Evolutionary conservation across 2,797 vertebrate genomes (phyloP).

Genomic region (Emydoidea blandingii): DNA sequence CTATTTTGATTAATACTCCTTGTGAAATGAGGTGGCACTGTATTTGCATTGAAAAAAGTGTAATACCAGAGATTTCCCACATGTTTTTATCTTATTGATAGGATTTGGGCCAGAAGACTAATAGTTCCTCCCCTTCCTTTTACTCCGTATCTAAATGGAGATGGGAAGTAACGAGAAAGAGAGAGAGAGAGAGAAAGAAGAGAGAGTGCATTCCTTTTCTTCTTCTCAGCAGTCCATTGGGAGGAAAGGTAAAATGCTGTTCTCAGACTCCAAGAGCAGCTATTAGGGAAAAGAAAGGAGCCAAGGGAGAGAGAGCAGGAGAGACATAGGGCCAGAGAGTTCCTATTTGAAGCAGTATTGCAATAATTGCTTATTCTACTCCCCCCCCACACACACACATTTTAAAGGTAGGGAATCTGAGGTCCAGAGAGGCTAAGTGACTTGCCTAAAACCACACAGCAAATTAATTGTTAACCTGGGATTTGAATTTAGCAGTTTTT

Average conservation of each 20-base stretch:
- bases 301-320: neutral
- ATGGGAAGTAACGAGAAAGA: neutral
- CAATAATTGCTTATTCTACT: neutral
- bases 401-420: neutral
- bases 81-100: neutral
- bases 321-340: neutral
- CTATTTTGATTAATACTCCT: neutral
- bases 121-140: neutral
- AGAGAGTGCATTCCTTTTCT: too few species aligned
- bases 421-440: neutral
- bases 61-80: neutral
- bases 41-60: neutral
- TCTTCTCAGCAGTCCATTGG: neutral
- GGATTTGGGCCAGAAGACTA: neutral
- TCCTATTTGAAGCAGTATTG: neutral
- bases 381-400: neutral
- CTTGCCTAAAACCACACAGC: neutral
- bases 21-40: neutral
- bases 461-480: neutral
- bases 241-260: neutral
- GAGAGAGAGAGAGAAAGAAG: neutral
- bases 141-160: neutral
- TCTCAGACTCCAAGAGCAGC: neutral
- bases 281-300: neutral
- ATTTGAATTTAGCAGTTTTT: neutral